Percentiles rank a stretch among this genome's conserved stretches.
These are phyloP conservation scores for Thunnus thynnus DNA, from an alignment of 2,113 vertebrate genomes.

Conservation along the genomic window DNA sequence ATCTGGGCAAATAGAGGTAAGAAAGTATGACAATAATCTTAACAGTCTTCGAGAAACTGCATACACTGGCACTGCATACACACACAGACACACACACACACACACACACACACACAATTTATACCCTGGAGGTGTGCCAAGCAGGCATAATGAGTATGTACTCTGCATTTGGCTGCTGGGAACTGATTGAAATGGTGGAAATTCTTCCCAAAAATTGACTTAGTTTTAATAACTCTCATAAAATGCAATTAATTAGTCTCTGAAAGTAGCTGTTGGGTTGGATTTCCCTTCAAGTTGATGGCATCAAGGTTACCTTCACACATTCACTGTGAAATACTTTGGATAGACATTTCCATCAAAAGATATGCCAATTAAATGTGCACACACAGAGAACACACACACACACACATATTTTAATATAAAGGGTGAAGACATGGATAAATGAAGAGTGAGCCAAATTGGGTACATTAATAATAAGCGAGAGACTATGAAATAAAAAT, in stretches of 20 bases:
- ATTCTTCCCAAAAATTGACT: constrained; percentile 8
- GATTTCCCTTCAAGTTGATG: constrained; percentile 17
- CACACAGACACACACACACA: not conserved
- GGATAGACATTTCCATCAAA: constrained; percentile 19
- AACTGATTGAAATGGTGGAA: constrained; percentile 16
- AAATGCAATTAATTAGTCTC: constrained; percentile 31
- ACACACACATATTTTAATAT: not conserved
- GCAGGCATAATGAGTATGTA: constrained; percentile 8
- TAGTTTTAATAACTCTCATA: constrained; percentile 29
- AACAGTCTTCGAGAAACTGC: constrained; percentile 18
- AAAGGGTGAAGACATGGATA: constrained; percentile 13
- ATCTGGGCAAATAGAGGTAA: not conserved
- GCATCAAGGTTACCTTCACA: constrained; percentile 27
- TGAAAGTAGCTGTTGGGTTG: not conserved
- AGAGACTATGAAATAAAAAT: constrained; percentile 21
- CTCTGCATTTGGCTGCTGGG: constrained; percentile 10
- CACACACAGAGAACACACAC: not conserved
- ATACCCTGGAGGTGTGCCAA: constrained; percentile 23
- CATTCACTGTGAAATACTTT: constrained; percentile 13
- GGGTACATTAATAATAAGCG: constrained; percentile 9
- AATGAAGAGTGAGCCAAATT: constrained; percentile 30
- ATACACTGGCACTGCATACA: not conserved
- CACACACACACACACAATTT: constrained; percentile 1
- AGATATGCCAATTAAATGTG: constrained; percentile 14
- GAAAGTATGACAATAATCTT: constrained; percentile 21